Conservation (phyloP, 2,888 invertebrate species). For the Himalopsyche tibetana region DNA sequence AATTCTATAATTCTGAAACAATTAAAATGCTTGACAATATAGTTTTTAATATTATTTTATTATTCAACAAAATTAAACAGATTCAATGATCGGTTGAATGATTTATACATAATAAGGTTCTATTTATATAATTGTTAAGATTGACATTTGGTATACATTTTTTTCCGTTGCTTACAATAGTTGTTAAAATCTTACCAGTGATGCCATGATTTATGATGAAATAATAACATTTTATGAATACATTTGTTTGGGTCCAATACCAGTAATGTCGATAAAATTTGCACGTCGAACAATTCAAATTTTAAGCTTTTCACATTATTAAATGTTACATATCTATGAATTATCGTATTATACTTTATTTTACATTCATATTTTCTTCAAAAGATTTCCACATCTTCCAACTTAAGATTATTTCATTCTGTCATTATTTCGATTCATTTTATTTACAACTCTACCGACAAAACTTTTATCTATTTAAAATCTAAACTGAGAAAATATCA, state of each 20-base stretch:
- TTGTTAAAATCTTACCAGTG: too few species aligned
- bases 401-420: slow-evolving; percentile 4
- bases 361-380: slow-evolving; percentile 16
- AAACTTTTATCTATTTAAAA: background rate
- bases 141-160: background rate
- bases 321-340: slow-evolving; percentile 26
- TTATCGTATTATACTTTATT: background rate
- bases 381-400: background rate
- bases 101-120: background rate
- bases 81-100: background rate
- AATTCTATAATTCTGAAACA: background rate
- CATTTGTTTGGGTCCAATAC: background rate
- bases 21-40: background rate
- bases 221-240: background rate
- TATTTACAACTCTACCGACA: background rate
- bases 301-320: background rate
- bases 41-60: background rate
- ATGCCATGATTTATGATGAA: background rate
- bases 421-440: background rate
- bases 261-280: background rate
- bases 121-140: background rate
- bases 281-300: background rate
- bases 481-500: background rate
- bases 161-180: too few species aligned
- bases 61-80: slow-evolving; percentile 17